Evolutionary conservation across 2,888 invertebrate genomes (phyloP), one percentile per base, ranked within the genome.

Genomic region (Apotomis turbidana): DNA sequence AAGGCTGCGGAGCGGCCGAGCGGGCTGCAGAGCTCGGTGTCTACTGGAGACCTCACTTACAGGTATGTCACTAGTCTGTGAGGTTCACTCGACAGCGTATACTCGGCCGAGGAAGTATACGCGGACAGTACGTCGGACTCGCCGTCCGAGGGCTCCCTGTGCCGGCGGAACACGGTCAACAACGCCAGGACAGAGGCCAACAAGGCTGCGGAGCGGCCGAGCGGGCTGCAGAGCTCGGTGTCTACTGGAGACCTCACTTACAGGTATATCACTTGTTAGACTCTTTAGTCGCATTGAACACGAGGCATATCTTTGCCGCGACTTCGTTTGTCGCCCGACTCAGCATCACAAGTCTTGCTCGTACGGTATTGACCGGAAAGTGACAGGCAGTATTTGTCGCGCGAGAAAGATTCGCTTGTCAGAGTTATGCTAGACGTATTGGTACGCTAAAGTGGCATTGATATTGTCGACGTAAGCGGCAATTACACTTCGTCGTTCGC

Each of bases 81-180:
- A 44, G 44, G 95, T 78, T 95, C 95, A 74, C 95, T 95, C 88
- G 95, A 95, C 90, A 95, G 95, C 87, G 95, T 95, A 74, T 95
- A 95, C 79, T 95, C 95, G 0, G 95, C 95, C 0, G 95, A 95
- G 78, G 95, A 95, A 76, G 95, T 95, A 5, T 95, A 95, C 81
- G 93, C 93, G 1, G 93, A 93, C 77, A 90, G 89, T 27, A 86
- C 87, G 4, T 90, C 92, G 0, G 90, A 90, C 57, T 86, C 89
- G 0, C 78, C 80, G 2, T 88, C 90, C 3, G 88, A 88, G 51
- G 80, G 82, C 73, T 67, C 82, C 3, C 71, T 79, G 1, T 78
- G 78, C 36, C 78, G 83, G 0, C 79, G 90, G 2, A 87, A 88
- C 78, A 87, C 88, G 0, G 82, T 85, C 12, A 85, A 84, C 86